phyloP scores from a whole-genome alignment of 2,797 vertebrate genomes.

The Lerista edwardsae region DNA sequence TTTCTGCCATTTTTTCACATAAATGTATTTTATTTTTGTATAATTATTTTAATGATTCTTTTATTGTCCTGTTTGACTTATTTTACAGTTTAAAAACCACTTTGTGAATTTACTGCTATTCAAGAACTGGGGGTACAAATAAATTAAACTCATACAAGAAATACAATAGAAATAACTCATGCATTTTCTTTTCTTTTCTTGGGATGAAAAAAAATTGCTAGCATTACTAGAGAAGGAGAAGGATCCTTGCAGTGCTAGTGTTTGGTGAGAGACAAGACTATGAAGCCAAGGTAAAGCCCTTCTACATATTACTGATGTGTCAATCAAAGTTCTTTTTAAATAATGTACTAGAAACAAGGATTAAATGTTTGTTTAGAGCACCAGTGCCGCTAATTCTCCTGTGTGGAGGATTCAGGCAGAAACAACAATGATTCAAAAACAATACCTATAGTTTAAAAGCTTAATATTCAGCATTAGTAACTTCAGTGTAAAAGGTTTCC shows the following conservation, averaged over 20 bases:
- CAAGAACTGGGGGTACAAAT: no score
- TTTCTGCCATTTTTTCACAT: no score
- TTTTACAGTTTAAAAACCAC: no score
- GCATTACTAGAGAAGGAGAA: not conserved
- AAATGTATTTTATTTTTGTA: no score
- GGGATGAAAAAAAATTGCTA: not conserved
- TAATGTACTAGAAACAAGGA: not conserved
- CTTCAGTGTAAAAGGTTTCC: slow-evolving; percentile 36
- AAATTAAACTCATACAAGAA: no score
- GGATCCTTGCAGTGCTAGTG: not conserved
- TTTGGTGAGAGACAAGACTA: not conserved
- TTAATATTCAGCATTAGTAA: slow-evolving; percentile 33
- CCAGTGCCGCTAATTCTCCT: slow-evolving; percentile 31
- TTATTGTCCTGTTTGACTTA: no score
- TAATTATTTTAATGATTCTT: no score
- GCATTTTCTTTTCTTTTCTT: slow-evolving; percentile 5
- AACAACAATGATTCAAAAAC: slow-evolving; percentile 38
- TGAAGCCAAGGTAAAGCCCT: slow-evolving; percentile 18
- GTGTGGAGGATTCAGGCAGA: slow-evolving; percentile 47
- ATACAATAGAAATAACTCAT: no score
- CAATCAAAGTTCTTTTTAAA: slow-evolving; percentile 25
- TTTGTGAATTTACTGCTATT: no score
- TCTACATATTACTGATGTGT: not conserved
- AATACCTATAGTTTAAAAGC: slow-evolving; percentile 42
- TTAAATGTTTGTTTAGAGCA: slow-evolving; percentile 21